phyloP scores from a whole-genome alignment of 2,113 vertebrate species.

The Ia io region DNA sequence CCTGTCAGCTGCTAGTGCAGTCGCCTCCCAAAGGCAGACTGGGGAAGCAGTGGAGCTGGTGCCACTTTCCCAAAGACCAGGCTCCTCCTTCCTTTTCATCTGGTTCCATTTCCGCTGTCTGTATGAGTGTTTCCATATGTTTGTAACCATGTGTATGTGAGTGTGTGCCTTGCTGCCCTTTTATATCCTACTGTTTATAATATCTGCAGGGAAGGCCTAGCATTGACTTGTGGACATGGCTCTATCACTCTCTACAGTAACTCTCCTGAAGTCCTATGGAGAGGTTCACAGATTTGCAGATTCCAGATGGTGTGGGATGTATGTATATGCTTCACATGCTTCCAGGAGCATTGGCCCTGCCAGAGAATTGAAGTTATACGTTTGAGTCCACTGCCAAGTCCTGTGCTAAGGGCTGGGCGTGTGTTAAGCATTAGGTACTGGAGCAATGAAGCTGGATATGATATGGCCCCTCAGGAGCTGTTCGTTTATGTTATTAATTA shows the following conservation, averaged over 20 bases:
- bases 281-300: not conserved
- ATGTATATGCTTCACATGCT: not conserved
- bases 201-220: not conserved
- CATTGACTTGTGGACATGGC: not conserved
- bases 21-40: not conserved
- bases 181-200: not conserved
- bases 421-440: not conserved
- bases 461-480: not conserved
- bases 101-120: constrained; percentile 26
- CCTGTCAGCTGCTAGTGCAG: not conserved
- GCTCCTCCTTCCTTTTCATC: not conserved
- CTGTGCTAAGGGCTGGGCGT: not conserved
- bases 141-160: not conserved
- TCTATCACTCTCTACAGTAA: not conserved
- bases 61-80: not conserved
- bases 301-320: not conserved
- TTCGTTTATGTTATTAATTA: not conserved
- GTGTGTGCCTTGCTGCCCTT: not conserved
- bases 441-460: not conserved
- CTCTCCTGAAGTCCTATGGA: not conserved
- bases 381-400: not conserved
- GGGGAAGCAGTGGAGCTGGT: not conserved
- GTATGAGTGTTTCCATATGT: not conserved
- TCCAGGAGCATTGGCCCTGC: not conserved
- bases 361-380: not conserved